Conservation (phyloP, 2,888 invertebrate genomes). For the Calameuta filiformis region DNA sequence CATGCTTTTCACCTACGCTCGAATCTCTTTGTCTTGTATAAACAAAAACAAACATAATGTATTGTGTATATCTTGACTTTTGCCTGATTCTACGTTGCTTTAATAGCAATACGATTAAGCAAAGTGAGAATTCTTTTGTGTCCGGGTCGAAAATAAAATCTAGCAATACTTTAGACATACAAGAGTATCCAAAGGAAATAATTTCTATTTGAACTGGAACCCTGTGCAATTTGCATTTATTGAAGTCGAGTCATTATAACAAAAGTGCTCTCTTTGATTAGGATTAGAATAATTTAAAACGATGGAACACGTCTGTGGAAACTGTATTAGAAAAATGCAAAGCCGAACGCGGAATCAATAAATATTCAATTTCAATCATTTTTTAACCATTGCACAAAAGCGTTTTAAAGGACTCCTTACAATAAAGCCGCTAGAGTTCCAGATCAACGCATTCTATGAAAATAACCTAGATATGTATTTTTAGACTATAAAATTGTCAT, state of each 20-base stretch:
- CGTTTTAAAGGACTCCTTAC: not conserved
- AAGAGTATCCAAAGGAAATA: not conserved
- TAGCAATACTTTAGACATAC: not conserved
- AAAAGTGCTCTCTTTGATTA: not conserved
- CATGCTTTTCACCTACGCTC: not conserved
- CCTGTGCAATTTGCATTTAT: not conserved
- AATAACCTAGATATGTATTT: conserved; percentile 4
- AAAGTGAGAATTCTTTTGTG: too few relatives aligned
- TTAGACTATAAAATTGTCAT: conserved; percentile 8
- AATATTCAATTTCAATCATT: not conserved
- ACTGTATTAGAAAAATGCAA: not conserved
- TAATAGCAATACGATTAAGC: too few relatives aligned
- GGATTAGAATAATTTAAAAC: not conserved
- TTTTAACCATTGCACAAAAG: not conserved
- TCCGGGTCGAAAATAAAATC: not conserved
- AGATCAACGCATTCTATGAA: not conserved
- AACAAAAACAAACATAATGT: not conserved
- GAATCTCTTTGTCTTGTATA: not conserved
- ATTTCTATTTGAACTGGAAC: not conserved
- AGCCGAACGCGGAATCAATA: not conserved
- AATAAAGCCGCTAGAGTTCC: not conserved
- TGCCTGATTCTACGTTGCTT: not conserved
- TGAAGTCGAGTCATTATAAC: not conserved
- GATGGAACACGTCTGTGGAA: not conserved
- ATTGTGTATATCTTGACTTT: not conserved